Conservation (phyloP, 2,797 vertebrate genomes). For the Linurgus olivaceus region DNA sequence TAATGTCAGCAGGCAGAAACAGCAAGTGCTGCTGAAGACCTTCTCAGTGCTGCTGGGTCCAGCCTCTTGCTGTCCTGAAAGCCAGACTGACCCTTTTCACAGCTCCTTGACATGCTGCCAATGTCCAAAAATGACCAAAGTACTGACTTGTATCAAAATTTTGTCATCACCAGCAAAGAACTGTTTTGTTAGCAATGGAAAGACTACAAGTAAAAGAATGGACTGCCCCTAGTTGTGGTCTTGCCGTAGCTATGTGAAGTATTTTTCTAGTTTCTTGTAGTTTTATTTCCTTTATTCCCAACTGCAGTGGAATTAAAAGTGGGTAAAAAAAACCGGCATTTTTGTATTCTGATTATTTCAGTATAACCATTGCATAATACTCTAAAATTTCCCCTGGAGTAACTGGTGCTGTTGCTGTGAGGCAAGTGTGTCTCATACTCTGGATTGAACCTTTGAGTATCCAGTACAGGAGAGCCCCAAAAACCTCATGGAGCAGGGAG, state of each 20-base stretch:
- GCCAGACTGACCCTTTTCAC: neutral
- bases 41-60: neutral
- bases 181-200: neutral
- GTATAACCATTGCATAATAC: neutral
- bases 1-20: neutral
- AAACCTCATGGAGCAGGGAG: neutral
- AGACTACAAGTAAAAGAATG: neutral
- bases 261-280: neutral
- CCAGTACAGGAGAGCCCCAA: accelerated
- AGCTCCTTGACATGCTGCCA: neutral
- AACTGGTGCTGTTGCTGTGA: neutral
- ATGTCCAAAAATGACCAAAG: neutral
- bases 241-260: neutral
- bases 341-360: neutral
- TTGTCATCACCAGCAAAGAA: neutral
- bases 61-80: neutral
- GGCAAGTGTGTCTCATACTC: neutral
- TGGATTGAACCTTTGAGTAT: neutral
- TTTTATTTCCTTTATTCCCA: neutral
- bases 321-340: accelerated
- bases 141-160: neutral
- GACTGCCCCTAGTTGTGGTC: too few species aligned
- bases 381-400: neutral
- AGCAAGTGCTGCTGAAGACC: neutral
- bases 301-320: neutral